phyloP scores from a whole-genome alignment of 2,888 invertebrate genomes.

The Odontocolon sp. region DNA sequence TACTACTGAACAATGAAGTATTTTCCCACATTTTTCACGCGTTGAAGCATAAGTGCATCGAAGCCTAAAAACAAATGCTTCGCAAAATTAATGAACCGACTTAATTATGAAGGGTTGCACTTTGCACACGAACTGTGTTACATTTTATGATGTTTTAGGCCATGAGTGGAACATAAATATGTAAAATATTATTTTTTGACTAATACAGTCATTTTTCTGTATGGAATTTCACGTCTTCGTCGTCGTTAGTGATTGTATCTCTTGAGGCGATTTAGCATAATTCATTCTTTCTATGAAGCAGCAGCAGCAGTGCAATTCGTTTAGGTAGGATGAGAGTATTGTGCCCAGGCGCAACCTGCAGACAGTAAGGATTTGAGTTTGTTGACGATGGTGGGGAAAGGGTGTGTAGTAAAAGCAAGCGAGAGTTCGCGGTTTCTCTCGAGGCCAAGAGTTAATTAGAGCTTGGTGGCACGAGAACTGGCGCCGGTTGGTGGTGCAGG shows the following conservation, averaged over 20 bases:
- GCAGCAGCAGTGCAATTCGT: neutral
- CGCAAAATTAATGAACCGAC: no score
- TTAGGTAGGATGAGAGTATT: neutral
- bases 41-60: no score
- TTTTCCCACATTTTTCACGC: neutral
- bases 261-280: neutral
- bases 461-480: slow-evolving; percentile 24
- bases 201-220: neutral
- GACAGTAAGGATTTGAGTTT: neutral
- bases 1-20: neutral
- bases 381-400: neutral
- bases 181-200: no score
- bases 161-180: no score
- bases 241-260: neutral
- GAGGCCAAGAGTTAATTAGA: slow-evolving; percentile 62
- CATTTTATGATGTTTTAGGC: no score
- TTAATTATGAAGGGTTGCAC: no score
- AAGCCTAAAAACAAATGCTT: no score
- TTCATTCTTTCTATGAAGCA: neutral
- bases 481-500: slow-evolving; percentile 25
- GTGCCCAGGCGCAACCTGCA: neutral
- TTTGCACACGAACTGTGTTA: no score
- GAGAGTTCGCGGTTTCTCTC: slow-evolving; percentile 51
- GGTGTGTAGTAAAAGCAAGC: slow-evolving; percentile 13
- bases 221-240: neutral